Evolutionary conservation across 2,888 invertebrate species (phyloP).

Genomic region (Eupelmus urozonus): DNA sequence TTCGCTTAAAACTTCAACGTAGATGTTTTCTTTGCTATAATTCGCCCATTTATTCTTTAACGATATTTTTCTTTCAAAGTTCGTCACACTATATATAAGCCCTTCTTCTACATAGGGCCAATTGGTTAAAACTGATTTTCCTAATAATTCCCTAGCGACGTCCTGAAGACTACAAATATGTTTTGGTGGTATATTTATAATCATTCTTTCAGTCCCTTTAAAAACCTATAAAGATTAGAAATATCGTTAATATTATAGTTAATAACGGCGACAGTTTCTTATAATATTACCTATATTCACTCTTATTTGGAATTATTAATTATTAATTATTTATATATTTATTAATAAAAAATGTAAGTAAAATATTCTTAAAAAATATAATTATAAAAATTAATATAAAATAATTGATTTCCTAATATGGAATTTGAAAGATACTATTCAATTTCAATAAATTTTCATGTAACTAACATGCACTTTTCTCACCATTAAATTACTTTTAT

Average conservation of each 20-base stretch:
- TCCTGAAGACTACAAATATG: slow-evolving; percentile 77
- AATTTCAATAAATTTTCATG: too few species aligned
- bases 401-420: too few species aligned
- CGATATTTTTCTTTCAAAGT: slow-evolving; percentile 74
- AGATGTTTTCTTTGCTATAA: slow-evolving; percentile 29
- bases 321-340: too few species aligned
- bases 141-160: slow-evolving; percentile 83
- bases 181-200: slow-evolving; percentile 82
- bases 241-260: too few species aligned
- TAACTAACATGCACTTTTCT: too few species aligned
- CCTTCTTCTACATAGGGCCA: slow-evolving; percentile 96
- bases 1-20: not conserved
- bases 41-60: slow-evolving; percentile 60
- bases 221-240: too few species aligned
- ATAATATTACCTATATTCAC: too few species aligned
- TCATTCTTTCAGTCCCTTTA: slow-evolving; percentile 79
- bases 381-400: too few species aligned
- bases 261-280: too few species aligned
- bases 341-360: not conserved
- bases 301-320: too few species aligned
- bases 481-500: too few species aligned
- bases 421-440: slow-evolving; percentile 80
- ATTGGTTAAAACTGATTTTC: slow-evolving; percentile 87
- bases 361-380: too few species aligned
- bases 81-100: slow-evolving; percentile 84